Evolutionary conservation across 2,113 vertebrate species (phyloP).

Genomic region (Neomonachus schauinslandi): DNA sequence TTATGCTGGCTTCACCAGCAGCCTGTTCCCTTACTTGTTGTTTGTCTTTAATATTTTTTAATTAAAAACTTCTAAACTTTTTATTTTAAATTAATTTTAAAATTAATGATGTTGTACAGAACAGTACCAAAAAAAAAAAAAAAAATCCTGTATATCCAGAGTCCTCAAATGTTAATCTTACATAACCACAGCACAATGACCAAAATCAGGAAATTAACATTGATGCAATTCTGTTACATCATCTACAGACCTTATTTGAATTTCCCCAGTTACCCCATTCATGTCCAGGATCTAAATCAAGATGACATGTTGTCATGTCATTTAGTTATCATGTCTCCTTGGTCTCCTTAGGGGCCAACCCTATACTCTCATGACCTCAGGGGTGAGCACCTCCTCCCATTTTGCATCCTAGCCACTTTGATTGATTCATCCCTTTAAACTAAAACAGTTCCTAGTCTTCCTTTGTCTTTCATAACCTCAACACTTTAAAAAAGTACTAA

Average conservation of each 20-base stretch:
- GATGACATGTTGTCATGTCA: not conserved
- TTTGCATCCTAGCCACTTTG: not conserved
- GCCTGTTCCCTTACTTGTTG: not conserved
- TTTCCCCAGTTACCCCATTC: not conserved
- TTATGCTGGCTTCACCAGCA: not conserved
- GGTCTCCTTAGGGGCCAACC: not conserved
- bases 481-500: not conserved
- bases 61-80: not conserved
- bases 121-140: not conserved
- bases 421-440: not conserved
- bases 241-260: not conserved
- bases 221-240: not conserved
- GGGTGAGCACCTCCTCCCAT: not conserved
- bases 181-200: not conserved
- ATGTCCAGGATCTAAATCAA: not conserved
- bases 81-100: conserved; percentile 40
- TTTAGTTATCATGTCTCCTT: not conserved
- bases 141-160: not conserved
- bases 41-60: not conserved
- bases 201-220: conserved; percentile 28
- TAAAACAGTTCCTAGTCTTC: not conserved
- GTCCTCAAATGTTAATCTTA: not conserved
- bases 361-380: accelerated
- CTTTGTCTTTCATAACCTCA: not conserved
- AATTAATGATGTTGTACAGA: not conserved